Evolutionary conservation across 2,888 invertebrate species (phyloP), one percentile per base, ranked within the genome.

Genomic region (Oxytorus armatus): DNA sequence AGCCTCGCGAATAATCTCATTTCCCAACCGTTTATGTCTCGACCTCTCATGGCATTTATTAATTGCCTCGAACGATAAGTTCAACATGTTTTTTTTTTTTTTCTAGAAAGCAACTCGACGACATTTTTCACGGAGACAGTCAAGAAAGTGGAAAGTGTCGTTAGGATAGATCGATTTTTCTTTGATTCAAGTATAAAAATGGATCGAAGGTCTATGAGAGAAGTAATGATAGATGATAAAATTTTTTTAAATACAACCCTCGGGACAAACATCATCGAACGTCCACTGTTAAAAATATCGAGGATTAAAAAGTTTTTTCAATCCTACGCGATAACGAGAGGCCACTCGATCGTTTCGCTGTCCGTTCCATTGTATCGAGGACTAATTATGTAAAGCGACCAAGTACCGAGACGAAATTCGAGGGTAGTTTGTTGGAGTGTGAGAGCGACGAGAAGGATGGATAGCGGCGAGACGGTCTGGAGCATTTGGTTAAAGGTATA

Each of bases 391-490:
- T 59, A 72, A 76, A 33, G 63, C 16, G 11, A 11, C 33, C 44
- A n/a, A 57, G 51, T 61, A 25, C 14, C 18, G 8, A 10, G 53
- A n/a, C 16, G 18, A 65, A 63, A 39, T 74, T 63, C 39, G 55
- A 79, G 69, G 69, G 53, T 39, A 8, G 42, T 61, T 53, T 39
- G 57, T 16, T 2, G 61, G 7, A 53, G 57, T 4, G 10, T n/a
- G 33, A 44, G 42, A 23, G 65, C 7, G 18, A 49, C n/a, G 63
- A 44, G 42, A 33, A 79, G 65, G 69, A 69, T 63, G 63, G 63
- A 57, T 16, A 77, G 39, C 25, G 68, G 61, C 77, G 42, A 80
- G 79, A 80, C 77, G 18, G 63, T 69, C 55, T 49, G 66, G n/a
- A 33, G 36, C 63, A 63, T 75, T 77, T 77, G 47, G 55, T 61